A percentile compares a stretch with the other conserved stretches of the same genome.
phyloP scores from a whole-genome alignment of 2,797 vertebrate genomes.

The Anomalospiza imberbis region DNA sequence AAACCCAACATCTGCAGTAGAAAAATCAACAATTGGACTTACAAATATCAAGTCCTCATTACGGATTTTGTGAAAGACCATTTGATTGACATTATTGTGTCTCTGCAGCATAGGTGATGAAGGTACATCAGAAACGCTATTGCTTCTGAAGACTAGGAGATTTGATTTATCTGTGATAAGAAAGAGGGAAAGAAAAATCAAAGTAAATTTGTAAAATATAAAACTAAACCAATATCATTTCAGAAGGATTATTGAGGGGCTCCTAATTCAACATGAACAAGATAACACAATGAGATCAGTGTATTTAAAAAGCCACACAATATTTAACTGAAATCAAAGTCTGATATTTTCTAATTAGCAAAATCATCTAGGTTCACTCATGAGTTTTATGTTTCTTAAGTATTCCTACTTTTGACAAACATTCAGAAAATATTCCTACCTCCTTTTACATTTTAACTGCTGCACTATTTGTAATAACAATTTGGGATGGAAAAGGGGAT shows the following conservation, averaged over 20 bases:
- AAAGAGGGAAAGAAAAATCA: not conserved
- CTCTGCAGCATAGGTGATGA: slow-evolving; percentile 84
- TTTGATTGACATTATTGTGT: slow-evolving; percentile 91
- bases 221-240: not conserved
- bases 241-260: not conserved
- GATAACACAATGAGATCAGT: not conserved
- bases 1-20: not conserved
- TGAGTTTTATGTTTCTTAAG: not conserved
- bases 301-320: not conserved
- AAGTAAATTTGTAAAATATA: not conserved
- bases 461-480: not conserved
- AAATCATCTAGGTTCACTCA: not conserved
- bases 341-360: not conserved
- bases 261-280: not conserved
- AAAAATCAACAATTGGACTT: slow-evolving; percentile 63
- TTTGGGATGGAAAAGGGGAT: not conserved
- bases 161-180: slow-evolving; percentile 89
- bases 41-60: slow-evolving; percentile 92
- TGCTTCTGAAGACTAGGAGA: slow-evolving; percentile 89
- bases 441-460: not conserved
- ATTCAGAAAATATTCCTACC: not conserved
- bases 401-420: not conserved
- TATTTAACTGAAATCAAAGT: slow-evolving; percentile 12
- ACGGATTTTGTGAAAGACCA: slow-evolving; percentile 98
- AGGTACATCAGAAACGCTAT: slow-evolving; percentile 79